phyloP scores from a whole-genome alignment of 2,113 vertebrate species.

The Glaucomys volans region DNA sequence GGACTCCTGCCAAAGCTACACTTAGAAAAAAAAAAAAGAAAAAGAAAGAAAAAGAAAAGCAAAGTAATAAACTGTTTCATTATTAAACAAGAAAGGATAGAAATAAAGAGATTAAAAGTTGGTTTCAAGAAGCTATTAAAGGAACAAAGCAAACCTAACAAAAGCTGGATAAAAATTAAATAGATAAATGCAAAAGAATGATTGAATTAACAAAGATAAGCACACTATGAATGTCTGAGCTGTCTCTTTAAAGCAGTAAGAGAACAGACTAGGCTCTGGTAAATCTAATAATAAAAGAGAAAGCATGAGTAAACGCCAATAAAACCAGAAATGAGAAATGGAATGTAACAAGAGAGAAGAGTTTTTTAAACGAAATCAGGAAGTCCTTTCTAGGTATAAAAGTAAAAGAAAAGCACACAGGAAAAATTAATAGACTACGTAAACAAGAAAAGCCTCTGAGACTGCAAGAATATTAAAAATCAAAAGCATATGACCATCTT shows the following conservation, averaged over 20 bases:
- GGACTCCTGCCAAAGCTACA: slow-evolving; percentile 34
- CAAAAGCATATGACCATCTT: not conserved
- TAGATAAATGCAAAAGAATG: slow-evolving; percentile 18
- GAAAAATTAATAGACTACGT: slow-evolving; percentile 3
- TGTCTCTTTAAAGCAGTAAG: slow-evolving; percentile 3
- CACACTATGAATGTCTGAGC: not conserved
- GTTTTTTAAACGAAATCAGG: slow-evolving; percentile 26
- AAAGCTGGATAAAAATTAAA: slow-evolving; percentile 41
- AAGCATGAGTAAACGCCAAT: slow-evolving; percentile 49
- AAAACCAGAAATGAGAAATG: slow-evolving; percentile 41
- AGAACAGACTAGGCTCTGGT: slow-evolving; percentile 19
- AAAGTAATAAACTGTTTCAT: slow-evolving; percentile 63
- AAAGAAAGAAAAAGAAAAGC: slow-evolving; percentile 31
- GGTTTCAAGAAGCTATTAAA: slow-evolving; percentile 51
- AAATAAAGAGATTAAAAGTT: slow-evolving; percentile 55
- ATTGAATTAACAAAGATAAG: slow-evolving; percentile 17
- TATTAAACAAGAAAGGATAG: slow-evolving; percentile 69
- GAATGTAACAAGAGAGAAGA: slow-evolving; percentile 30
- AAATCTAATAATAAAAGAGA: slow-evolving; percentile 45
- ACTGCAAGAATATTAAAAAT: not conserved
- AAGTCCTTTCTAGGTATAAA: not conserved
- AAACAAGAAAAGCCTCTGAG: not conserved
- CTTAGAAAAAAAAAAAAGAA: not conserved
- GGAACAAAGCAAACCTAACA: slow-evolving; percentile 39
- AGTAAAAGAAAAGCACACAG: not conserved